Percentiles rank a stretch among this genome's conserved stretches.
phyloP scores from a whole-genome alignment of 2,888 invertebrate genomes.

The Glyphotaelius pellucidus region DNA sequence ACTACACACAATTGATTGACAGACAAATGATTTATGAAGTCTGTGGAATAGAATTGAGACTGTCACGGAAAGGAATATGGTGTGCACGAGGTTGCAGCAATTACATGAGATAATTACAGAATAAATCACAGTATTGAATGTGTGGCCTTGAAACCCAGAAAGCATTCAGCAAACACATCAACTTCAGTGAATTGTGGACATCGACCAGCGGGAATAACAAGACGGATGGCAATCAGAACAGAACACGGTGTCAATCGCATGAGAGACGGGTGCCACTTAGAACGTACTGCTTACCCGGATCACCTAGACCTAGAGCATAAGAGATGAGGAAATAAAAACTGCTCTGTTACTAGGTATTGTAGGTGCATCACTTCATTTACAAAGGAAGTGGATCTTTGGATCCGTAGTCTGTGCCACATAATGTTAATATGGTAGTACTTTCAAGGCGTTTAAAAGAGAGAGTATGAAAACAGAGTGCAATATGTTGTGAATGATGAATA shows the following conservation, averaged over 20 bases:
- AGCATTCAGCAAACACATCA: not conserved
- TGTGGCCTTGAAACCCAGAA: not conserved
- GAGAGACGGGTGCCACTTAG: slow-evolving; percentile 5
- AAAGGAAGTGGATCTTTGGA: too few relatives aligned
- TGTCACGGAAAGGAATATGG: not conserved
- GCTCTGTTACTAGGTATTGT: not conserved
- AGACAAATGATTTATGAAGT: not conserved
- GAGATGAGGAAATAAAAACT: not conserved
- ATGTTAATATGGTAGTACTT: too few relatives aligned
- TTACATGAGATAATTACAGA: not conserved
- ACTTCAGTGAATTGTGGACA: not conserved
- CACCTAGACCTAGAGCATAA: not conserved
- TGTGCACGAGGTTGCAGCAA: not conserved
- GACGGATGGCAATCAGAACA: slow-evolving; percentile 1
- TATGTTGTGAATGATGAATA: too few relatives aligned
- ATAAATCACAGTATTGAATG: not conserved
- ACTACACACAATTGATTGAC: not conserved
- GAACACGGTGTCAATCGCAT: slow-evolving; percentile 12
- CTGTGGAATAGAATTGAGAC: not conserved
- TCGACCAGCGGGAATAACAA: not conserved
- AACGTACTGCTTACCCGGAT: not conserved
- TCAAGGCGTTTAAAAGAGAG: too few relatives aligned
- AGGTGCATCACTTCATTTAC: not conserved
- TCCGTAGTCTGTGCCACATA: not conserved
- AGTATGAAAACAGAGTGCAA: too few relatives aligned